Conservation (phyloP, 2,113 vertebrate species). For the Triplophysa dalaica region DNA sequence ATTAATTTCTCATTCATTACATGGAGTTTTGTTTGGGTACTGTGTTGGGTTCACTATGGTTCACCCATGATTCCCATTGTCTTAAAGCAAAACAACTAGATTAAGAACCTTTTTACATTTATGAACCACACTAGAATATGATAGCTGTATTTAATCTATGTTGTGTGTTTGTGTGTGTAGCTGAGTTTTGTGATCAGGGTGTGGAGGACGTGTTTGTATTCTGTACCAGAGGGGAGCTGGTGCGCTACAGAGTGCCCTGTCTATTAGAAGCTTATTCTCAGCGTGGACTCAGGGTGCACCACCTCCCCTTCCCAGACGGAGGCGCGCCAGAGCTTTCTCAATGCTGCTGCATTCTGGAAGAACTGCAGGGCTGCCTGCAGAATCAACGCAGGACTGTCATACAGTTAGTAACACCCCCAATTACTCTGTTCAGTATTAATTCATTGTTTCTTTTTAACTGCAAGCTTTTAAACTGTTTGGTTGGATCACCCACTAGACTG, state of each 20-base stretch:
- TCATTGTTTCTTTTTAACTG: no score
- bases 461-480: no score
- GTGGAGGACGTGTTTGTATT: conserved; percentile 88
- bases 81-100: not conserved
- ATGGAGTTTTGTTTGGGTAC: not conserved
- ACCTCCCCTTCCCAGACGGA: conserved; percentile 82
- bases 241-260: conserved; percentile 83
- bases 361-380: conserved; percentile 78
- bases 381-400: conserved; percentile 79
- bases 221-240: conserved; percentile 85
- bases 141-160: not conserved
- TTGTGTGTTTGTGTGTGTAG: conserved; percentile 65
- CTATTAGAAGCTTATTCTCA: conserved; percentile 80
- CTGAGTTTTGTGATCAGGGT: conserved; percentile 81
- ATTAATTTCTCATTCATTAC: no score
- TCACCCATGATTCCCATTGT: not conserved
- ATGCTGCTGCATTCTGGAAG: conserved; percentile 81
- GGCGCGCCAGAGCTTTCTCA: conserved; percentile 76
- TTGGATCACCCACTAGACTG: not conserved
- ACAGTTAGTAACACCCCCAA: conserved; percentile 76
- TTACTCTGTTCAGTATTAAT: not conserved
- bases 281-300: conserved; percentile 77
- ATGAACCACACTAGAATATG: not conserved
- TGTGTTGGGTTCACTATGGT: not conserved
- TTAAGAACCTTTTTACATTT: not conserved